Percentiles rank a stretch among this genome's conserved stretches.
phyloP scores from a whole-genome alignment of 2,797 vertebrate species.

The Hybognathus amarus region DNA sequence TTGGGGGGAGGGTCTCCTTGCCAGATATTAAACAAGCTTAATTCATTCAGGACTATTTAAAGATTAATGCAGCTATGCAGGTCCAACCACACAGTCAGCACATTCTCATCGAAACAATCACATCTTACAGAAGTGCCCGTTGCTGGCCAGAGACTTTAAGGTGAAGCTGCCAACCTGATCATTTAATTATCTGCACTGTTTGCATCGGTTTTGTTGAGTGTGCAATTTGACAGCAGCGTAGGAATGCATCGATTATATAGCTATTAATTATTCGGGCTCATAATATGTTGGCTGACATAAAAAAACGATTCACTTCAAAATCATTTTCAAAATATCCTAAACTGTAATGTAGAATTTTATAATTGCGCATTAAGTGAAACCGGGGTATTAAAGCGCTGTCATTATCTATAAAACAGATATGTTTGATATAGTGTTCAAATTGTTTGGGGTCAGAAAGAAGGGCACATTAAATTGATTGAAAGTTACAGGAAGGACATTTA shows the following conservation, averaged over 20 bases:
- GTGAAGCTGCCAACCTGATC: constrained; percentile 19
- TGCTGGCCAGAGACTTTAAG: background rate
- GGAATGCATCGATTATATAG: background rate
- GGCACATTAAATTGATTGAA: background rate
- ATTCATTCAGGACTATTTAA: constrained; percentile 46
- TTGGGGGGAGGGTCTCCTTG: background rate
- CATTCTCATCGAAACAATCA: constrained; percentile 14
- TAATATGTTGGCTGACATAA: background rate
- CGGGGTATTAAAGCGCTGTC: background rate
- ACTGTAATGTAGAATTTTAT: background rate
- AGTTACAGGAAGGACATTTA: background rate
- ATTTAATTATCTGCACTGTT: constrained; percentile 33
- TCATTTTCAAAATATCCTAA: background rate
- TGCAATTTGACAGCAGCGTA: background rate
- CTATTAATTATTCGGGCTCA: background rate
- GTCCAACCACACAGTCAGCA: constrained; percentile 29
- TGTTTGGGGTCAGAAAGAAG: background rate
- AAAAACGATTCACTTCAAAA: background rate
- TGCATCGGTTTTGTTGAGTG: background rate
- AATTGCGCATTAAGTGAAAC: background rate
- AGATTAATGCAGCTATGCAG: constrained; percentile 44
- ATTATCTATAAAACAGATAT: background rate
- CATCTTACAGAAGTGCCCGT: background rate
- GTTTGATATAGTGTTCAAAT: background rate
- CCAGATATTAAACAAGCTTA: constrained; percentile 38